phyloP scores from a whole-genome alignment of 2,797 vertebrate genomes.

The Dendrocincla fuliginosa region DNA sequence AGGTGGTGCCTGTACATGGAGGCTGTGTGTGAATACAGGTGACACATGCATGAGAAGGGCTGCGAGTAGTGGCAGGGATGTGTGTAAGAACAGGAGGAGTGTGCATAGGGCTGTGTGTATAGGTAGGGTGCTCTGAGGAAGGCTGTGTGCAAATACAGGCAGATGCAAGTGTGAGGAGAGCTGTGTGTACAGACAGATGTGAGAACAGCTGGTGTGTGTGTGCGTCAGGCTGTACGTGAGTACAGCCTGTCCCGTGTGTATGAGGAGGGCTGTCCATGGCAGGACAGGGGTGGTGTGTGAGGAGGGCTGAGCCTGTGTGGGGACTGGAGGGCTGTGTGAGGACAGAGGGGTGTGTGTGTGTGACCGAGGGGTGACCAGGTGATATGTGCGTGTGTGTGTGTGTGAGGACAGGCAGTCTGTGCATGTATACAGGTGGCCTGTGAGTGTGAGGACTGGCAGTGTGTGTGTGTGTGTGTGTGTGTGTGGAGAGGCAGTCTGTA shows the following conservation, averaged over 20 bases:
- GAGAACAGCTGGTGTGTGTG: background rate
- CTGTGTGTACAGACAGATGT: background rate
- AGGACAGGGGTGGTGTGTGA: fast-evolving
- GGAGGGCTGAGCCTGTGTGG: background rate
- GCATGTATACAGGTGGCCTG: background rate
- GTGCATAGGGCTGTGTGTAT: background rate
- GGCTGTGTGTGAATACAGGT: background rate
- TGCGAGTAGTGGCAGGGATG: background rate
- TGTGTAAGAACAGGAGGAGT: background rate
- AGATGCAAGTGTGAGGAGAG: background rate
- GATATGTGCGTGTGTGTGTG: background rate
- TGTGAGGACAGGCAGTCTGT: background rate
- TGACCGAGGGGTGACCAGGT: background rate
- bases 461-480: background rate
- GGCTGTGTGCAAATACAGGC: background rate
- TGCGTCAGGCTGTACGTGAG: background rate
- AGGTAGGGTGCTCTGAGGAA: background rate
- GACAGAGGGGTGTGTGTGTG: background rate
- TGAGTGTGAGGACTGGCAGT: background rate
- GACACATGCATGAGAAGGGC: background rate
- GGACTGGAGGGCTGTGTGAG: background rate
- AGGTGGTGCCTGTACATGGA: fast-evolving
- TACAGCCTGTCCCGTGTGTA: background rate
- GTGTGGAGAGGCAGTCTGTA: background rate
- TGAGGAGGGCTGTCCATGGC: background rate